phyloP scores from a whole-genome alignment of 2,797 vertebrate genomes.

The Nasua narica region DNA sequence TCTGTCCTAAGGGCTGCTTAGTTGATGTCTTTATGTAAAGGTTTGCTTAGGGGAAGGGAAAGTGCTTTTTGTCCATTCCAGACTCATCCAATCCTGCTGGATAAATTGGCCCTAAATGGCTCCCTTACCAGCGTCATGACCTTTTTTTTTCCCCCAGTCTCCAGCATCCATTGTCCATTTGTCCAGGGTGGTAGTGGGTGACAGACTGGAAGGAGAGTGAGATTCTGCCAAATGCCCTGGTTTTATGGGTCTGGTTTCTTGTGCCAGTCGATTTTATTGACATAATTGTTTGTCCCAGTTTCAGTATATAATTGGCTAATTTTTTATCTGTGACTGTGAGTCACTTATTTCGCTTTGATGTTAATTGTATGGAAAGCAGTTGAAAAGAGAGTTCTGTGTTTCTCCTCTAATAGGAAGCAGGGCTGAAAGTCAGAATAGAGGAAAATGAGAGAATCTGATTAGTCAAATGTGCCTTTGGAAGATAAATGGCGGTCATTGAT shows the following conservation, averaged over 20 bases:
- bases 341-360: constrained; percentile 64
- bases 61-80: not conserved
- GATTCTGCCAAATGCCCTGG: not conserved
- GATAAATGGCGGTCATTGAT: constrained; percentile 42
- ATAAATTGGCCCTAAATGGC: constrained; percentile 20
- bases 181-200: constrained; percentile 4
- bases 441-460: constrained; percentile 62
- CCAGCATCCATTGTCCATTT: not conserved
- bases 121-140: not conserved
- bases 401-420: constrained; percentile 40
- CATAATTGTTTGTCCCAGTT: constrained; percentile 65
- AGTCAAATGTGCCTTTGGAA: constrained; percentile 54
- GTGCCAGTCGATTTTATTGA: constrained; percentile 63
- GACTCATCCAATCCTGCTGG: not conserved
- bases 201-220: not conserved
- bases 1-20: not conserved
- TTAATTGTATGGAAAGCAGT: constrained; percentile 55
- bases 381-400: constrained; percentile 28
- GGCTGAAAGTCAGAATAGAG: constrained; percentile 41
- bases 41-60: not conserved
- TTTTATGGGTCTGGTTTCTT: constrained; percentile 39
- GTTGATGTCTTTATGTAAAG: not conserved
- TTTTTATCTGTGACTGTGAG: constrained; percentile 67
- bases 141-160: not conserved
- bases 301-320: constrained; percentile 66